Base-by-base conservation (phyloP, 2,888 invertebrate species). In the Aphelenchoides bicaudatus region DNA sequence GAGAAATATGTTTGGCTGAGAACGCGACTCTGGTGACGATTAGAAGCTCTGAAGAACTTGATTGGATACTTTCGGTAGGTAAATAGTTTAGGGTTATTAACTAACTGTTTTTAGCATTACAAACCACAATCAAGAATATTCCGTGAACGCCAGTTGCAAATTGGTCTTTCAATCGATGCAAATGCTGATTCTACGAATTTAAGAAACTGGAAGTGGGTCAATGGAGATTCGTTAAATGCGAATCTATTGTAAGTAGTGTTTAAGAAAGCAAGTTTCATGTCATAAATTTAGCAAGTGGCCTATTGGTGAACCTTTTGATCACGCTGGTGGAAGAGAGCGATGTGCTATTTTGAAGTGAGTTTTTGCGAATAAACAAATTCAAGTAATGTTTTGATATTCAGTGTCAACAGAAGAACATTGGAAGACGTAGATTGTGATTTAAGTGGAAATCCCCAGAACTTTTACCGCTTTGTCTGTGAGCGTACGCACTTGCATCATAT, bases 21-120 rank as follows among this genome's bases (percentile, higher is more conserved):
- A 73, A 71, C 47, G 63, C 72, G 8, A 72, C 72, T 49, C 58
- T 71, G 16, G 59, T 68, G n/a, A 61, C 63, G 3, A 73, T 71
- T 48, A 28, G 39, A 6, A 39, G 48, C 3, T 28, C 31, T 19
- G 62, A 66, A 6, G 71, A 71, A 30, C 31, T 71, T 61, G 71
- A 58, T 19, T 59, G 62, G 47, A 19, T 57, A 39, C 37, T 54
- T 47, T 55, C 34, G n/a, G 49, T 21, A 28, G 13, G 19, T 21
- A 39, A 21, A 2, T 25, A 27, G 27, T 1, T 3, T 10, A 21
- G n/a, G 21, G 16, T 29, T 63, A 29, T 46, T 68, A 68, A 39
- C 64, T 19, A 68, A 68, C 68, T 48, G 70, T 16, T 54, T 67
- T 19, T 39, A 54, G 6, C 67, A 67, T 37, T 67, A 67, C 28